Evolutionary conservation across 2,797 vertebrate species (phyloP), one percentile per base, ranked within the genome.

Genomic region (Neosilurus mollespiculum): DNA sequence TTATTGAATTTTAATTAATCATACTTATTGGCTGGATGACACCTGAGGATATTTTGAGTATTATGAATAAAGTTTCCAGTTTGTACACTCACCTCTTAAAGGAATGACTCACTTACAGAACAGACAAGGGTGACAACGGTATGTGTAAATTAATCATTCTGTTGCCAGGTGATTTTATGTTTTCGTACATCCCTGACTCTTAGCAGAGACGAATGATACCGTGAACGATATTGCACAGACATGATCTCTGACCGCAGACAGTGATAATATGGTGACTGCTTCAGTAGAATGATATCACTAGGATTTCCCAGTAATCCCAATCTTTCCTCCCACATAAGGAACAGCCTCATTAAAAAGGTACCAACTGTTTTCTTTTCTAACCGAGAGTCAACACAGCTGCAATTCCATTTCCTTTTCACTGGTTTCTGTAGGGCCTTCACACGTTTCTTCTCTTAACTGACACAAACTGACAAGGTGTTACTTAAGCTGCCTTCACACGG

Each of bases 251-350:
- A 58, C 70, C 88, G 26, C 67, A 84, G 84, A 86, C 86, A 90
- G 92, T 93, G 91, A 92, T 87, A 91, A 88, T 88, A 77, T 86
- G 24, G 83, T 12, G 71, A 56, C 77, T 79, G 73, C 78, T 73
- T 75, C 83, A 89, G 87, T 84, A 81, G 56, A 83, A 89, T 82
- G 80, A 81, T 26, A 86, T 86, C 77, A 83, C 51, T 59, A 12
- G 66, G 81, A 76, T 73, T 58, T 71, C n/a, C 83, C 34, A 65
- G 37, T 64, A 62, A 73, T 64, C 12, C 9, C 1, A 56, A 58
- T 56, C 10, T 53, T 81, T 37, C 26, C 49, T 66, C 84, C 83
- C 37, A 75, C 34, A 69, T 34, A 22, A 54, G 11, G 51, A 85
- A 75, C 4, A 43, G 30, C 62, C 70, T 86, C 34, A 58, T 87